A percentile compares a stretch with the other conserved stretches of the same genome.
Conservation (phyloP, 2,797 vertebrate species). For the Spondyliosoma cantharus region DNA sequence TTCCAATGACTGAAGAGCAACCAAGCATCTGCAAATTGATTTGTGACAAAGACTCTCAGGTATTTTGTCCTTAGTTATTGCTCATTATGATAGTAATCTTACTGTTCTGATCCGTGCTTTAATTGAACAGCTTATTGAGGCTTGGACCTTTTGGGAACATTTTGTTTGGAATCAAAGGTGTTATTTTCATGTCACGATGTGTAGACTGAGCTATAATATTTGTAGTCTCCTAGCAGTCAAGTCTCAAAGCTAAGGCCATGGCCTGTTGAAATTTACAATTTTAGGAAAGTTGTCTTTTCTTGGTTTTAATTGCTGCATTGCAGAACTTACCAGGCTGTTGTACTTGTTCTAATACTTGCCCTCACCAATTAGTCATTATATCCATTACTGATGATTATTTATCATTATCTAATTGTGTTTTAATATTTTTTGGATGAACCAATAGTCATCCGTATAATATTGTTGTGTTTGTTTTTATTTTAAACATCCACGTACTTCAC, state of each 20-base stretch:
- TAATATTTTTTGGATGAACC: too few species aligned
- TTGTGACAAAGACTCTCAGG: not conserved
- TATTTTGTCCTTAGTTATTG: not conserved
- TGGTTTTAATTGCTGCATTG: too few species aligned
- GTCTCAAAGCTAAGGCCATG: not conserved
- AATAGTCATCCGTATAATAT: too few species aligned
- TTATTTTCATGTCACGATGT: not conserved
- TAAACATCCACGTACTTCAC: too few species aligned
- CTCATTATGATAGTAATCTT: accelerated
- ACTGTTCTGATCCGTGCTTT: not conserved
- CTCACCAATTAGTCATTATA: too few species aligned
- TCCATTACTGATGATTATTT: too few species aligned
- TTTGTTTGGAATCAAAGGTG: not conserved
- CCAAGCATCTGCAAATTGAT: not conserved
- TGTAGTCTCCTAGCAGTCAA: not conserved
- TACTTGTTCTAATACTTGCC: too few species aligned
- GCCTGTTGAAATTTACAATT: not conserved
- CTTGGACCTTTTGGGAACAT: not conserved
- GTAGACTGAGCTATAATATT: not conserved
- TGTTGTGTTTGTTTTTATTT: too few species aligned
- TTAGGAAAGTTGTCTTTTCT: not conserved
- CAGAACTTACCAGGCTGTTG: too few species aligned
- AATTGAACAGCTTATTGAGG: not conserved
- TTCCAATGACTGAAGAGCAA: not conserved
- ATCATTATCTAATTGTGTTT: too few species aligned